Evolutionary conservation across 1,140 invertebrate species (phyloP).

Genomic region (Onthophagus taurus): DNA sequence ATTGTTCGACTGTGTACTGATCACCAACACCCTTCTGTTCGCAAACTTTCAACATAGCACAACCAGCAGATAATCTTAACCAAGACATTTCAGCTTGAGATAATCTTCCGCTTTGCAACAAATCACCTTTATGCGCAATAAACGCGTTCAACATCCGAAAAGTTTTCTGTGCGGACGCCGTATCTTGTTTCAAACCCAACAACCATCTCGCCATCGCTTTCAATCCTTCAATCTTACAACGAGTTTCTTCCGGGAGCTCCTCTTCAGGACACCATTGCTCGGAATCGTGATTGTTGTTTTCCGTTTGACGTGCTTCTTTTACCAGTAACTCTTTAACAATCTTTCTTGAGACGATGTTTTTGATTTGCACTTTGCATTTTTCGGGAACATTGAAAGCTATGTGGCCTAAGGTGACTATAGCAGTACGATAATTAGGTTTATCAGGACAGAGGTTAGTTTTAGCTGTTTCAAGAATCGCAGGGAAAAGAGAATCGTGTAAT

Average conservation of each 20-base stretch:
- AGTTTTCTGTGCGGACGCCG: conserved; percentile 85
- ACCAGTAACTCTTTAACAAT: conserved; percentile 93
- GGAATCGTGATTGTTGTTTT: conserved; percentile 32
- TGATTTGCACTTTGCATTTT: conserved; percentile 79
- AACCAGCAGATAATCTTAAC: conserved; percentile 81
- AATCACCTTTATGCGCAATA: conserved; percentile 54
- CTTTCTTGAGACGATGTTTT: conserved; percentile 89
- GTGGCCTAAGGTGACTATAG: conserved; percentile 88
- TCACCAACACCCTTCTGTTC: conserved; percentile 93
- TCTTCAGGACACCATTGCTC: conserved; percentile 83
- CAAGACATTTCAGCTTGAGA: conserved; percentile 84
- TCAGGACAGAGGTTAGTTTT: conserved; percentile 66
- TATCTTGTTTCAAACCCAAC: conserved; percentile 79
- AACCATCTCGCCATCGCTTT: conserved; percentile 96
- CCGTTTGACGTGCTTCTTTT: conserved; percentile 57
- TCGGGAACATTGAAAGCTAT: conserved; percentile 87
- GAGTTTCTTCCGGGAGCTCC: conserved; percentile 79
- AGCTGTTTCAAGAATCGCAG: conserved; percentile 76
- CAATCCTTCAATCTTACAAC: conserved; percentile 88
- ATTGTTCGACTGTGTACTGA: conserved; percentile 89
- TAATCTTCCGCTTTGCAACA: conserved; percentile 63
- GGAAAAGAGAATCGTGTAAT: conserved; percentile 71
- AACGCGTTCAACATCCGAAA: conserved; percentile 53
- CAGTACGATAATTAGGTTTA: conserved; percentile 80
- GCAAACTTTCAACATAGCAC: conserved; percentile 92